Conservation (phyloP, 2,888 invertebrate genomes). For the Folsomia manolachei region DNA sequence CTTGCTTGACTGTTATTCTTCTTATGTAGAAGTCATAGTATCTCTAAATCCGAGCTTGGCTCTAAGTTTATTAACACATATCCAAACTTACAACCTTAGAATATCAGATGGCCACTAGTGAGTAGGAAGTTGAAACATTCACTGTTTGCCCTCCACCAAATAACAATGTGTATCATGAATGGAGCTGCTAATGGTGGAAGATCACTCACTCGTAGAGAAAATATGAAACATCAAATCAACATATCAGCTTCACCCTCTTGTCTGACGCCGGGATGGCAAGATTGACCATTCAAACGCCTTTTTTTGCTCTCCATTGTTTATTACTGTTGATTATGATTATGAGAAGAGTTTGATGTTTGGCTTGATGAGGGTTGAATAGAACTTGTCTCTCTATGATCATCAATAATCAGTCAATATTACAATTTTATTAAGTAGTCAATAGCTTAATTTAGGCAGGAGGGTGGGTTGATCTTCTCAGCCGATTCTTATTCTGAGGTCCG, state of each 20-base stretch:
- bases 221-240: background rate
- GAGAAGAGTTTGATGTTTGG: background rate
- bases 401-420: constrained; percentile 18
- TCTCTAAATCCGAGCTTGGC: constrained; percentile 9
- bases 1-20: background rate
- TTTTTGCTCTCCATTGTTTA: constrained; percentile 19
- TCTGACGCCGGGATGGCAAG: background rate
- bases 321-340: constrained; percentile 7
- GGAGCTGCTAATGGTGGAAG: background rate
- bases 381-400: constrained; percentile 14
- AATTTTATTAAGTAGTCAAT: constrained; percentile 12
- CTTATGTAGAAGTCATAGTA: background rate
- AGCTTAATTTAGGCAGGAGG: constrained; percentile 1
- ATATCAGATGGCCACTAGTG: too few species aligned
- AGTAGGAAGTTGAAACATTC: too few species aligned
- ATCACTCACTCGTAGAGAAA: constrained; percentile 5
- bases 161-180: background rate
- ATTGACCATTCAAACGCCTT: constrained; percentile 18
- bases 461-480: background rate
- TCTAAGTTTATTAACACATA: too few species aligned
- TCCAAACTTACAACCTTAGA: too few species aligned
- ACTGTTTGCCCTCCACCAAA: too few species aligned
- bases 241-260: background rate
- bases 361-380: constrained; percentile 12
- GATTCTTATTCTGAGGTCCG: background rate